Percentiles rank a stretch among this genome's conserved stretches.
These are phyloP conservation scores for Drosophila lacertosa DNA, from an alignment of 1,140 invertebrate genomes.

Conservation along the genomic window DNA sequence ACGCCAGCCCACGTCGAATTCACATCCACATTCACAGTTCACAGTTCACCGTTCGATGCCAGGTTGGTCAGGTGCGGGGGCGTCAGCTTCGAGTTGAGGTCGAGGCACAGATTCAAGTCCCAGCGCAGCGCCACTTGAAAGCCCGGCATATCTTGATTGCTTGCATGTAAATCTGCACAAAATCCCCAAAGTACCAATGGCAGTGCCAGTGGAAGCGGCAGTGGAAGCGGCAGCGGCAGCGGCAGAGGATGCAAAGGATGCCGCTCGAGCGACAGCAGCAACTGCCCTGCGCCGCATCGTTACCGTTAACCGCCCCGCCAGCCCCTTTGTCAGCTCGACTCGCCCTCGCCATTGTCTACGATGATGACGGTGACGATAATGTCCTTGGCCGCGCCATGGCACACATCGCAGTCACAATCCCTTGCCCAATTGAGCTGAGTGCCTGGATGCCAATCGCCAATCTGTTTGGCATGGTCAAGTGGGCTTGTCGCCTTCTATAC, in stretches of 20 bases:
- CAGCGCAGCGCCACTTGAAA: conserved; percentile 69
- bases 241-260: conserved; percentile 28
- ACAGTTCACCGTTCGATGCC: neutral
- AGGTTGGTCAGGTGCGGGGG: neutral
- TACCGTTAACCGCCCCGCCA: conserved; percentile 28
- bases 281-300: conserved; percentile 38
- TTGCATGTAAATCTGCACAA: conserved; percentile 82
- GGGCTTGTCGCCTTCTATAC: conserved; percentile 11
- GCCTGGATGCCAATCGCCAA: conserved; percentile 40
- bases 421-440: conserved; percentile 68
- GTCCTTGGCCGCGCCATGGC: conserved; percentile 47
- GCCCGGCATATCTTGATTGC: conserved; percentile 79
- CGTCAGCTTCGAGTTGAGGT: neutral
- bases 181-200: conserved; percentile 77
- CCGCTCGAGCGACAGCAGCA: conserved; percentile 20
- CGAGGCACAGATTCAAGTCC: conserved; percentile 55
- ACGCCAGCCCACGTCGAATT: conserved; percentile 4
- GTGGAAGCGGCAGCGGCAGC: conserved; percentile 34
- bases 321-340: too few species aligned
- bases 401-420: conserved; percentile 51
- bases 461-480: conserved; percentile 32
- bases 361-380: conserved; percentile 45
- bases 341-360: conserved; percentile 7
- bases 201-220: conserved; percentile 33
- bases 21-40: neutral